phyloP scores from a whole-genome alignment of 1,140 invertebrate genomes.

The Neelides sp. region DNA sequence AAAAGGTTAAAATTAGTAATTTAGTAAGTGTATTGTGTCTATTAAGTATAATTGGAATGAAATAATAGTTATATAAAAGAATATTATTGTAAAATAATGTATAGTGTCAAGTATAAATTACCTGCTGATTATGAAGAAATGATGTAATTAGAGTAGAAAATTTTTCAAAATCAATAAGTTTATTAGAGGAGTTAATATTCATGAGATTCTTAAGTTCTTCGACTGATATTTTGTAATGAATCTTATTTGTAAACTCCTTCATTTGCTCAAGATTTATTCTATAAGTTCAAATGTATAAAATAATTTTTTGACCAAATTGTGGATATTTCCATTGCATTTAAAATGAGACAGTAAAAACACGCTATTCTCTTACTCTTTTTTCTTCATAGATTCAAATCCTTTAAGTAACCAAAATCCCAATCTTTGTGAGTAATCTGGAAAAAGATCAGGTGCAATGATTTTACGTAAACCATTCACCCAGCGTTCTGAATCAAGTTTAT shows the following conservation, averaged over 20 bases:
- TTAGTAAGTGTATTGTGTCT: too few species aligned
- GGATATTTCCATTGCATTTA: too few species aligned
- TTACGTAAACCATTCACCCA: constrained; percentile 71
- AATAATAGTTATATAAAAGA: too few species aligned
- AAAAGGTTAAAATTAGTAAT: too few species aligned
- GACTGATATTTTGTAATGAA: constrained; percentile 82
- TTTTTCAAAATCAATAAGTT: too few species aligned
- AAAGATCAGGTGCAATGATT: constrained; percentile 64
- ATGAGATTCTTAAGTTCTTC: constrained; percentile 43
- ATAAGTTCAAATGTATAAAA: constrained; percentile 32
- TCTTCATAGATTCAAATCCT: constrained; percentile 86
- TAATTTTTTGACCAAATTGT: constrained; percentile 15
- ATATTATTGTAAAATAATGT: too few species aligned
- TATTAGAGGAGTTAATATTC: too few species aligned
- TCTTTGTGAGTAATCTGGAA: constrained; percentile 70
- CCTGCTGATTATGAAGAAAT: too few species aligned
- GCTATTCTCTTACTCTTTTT: constrained; percentile 49
- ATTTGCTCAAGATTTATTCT: constrained; percentile 80
- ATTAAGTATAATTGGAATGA: too few species aligned
- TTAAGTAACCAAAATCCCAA: constrained; percentile 82
- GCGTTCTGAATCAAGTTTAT: constrained; percentile 71
- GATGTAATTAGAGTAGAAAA: too few species aligned
- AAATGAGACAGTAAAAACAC: constrained; percentile 3
- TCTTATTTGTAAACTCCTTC: constrained; percentile 74
- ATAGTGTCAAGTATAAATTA: too few species aligned